Evolutionary conservation across 2,113 vertebrate species (phyloP).

Genomic region (Ranitomeya variabilis): DNA sequence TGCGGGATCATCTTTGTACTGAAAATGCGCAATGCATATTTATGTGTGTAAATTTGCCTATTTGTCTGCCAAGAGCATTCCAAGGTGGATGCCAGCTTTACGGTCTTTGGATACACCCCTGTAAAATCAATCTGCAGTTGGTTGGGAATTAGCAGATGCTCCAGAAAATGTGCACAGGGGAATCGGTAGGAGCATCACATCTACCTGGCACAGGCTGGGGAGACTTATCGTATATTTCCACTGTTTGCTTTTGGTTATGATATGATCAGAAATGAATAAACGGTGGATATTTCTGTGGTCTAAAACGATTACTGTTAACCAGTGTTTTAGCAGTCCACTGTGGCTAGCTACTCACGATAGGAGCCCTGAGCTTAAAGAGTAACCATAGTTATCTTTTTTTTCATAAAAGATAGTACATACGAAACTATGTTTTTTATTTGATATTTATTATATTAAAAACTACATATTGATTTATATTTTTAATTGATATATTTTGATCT

Average conservation of each 20-base stretch:
- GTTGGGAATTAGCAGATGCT: conserved; percentile 17
- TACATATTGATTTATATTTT: too few species aligned
- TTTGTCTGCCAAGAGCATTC: conserved; percentile 26
- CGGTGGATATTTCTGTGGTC: neutral
- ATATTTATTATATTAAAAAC: too few species aligned
- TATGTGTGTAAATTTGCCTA: conserved; percentile 19
- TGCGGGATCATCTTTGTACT: neutral
- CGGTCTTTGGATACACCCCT: conserved; percentile 19
- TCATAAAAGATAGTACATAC: too few species aligned
- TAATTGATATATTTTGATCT: too few species aligned
- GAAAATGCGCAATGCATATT: conserved; percentile 23
- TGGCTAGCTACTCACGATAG: neutral
- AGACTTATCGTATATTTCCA: neutral
- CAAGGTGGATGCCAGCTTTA: conserved; percentile 21
- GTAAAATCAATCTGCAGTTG: conserved; percentile 16
- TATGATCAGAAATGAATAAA: neutral
- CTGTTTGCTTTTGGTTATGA: neutral
- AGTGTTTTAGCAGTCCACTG: neutral
- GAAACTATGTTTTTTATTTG: too few species aligned
- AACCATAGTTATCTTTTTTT: too few species aligned
- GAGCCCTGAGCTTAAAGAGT: neutral
- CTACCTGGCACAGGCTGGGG: neutral
- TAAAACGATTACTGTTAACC: neutral
- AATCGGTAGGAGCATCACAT: neutral
- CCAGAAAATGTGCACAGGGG: neutral